These are phyloP conservation scores for Hyperopisus bebe DNA, from an alignment of 2,113 vertebrate genomes.

Conservation along the genomic window DNA sequence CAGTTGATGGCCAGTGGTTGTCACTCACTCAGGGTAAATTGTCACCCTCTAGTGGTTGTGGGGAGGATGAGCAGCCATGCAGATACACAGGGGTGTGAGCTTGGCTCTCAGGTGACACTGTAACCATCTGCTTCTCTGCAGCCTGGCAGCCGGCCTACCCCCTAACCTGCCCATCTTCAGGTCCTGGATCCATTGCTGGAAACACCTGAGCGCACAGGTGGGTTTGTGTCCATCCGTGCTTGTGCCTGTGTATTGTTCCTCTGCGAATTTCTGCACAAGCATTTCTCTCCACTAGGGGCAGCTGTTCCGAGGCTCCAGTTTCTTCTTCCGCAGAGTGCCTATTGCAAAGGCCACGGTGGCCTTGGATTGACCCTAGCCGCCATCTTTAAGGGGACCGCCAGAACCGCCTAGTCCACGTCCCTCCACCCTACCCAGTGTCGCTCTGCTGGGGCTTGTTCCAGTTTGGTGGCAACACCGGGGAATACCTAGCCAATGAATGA, in stretches of 20 bases:
- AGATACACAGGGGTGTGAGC: background rate
- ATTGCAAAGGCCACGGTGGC: constrained; percentile 27
- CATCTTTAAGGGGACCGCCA: background rate
- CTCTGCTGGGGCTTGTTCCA: background rate
- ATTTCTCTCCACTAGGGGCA: constrained; percentile 57
- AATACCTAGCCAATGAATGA: background rate
- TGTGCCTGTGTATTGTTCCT: background rate
- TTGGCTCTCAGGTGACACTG: background rate
- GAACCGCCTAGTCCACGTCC: background rate
- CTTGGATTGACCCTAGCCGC: background rate
- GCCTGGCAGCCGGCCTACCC: constrained; percentile 71
- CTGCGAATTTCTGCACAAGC: background rate
- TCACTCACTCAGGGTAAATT: background rate
- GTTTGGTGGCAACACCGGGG: background rate
- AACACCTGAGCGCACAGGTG: constrained; percentile 62
- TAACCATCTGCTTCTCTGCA: constrained; percentile 32
- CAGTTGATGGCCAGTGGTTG: background rate
- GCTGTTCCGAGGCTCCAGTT: constrained; percentile 80
- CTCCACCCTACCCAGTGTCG: background rate
- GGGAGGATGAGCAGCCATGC: background rate
- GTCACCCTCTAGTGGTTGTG: background rate
- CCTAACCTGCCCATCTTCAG: constrained; percentile 67
- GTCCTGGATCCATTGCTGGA: constrained; percentile 82
- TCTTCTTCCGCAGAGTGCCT: constrained; percentile 75
- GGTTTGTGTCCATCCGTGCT: no score